Evolutionary conservation across 1,140 invertebrate species (phyloP).

Genomic region (Papilio polyxenes): DNA sequence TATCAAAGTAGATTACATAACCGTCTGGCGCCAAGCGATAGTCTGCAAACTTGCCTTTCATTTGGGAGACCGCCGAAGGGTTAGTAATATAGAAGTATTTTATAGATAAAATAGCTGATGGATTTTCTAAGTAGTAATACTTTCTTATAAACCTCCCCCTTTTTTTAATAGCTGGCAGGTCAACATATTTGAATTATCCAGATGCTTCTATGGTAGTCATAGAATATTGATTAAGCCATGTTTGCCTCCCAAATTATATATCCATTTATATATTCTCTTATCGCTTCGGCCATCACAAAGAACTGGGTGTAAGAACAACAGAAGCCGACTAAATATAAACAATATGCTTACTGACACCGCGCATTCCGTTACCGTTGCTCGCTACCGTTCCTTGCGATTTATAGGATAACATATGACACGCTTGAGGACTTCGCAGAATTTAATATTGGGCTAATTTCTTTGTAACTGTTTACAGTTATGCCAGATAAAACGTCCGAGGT

Average conservation of each 20-base stretch:
- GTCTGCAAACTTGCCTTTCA: conserved; percentile 39
- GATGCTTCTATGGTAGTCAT: too few species aligned
- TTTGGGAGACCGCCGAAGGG: not conserved
- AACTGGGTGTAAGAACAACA: conserved; percentile 49
- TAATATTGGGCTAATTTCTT: conserved; percentile 39
- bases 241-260: too few species aligned
- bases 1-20: conserved; percentile 21
- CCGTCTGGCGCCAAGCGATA: not conserved
- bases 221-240: too few species aligned
- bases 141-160: not conserved
- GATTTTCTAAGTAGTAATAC: not conserved
- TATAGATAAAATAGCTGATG: not conserved
- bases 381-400: conserved; percentile 64
- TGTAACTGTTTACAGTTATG: conserved; percentile 21
- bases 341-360: conserved; percentile 54
- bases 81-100: not conserved
- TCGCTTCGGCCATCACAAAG: conserved; percentile 33
- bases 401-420: conserved; percentile 47
- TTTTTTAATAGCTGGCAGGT: not conserved
- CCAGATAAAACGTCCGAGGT: not conserved
- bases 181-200: too few species aligned
- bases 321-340: conserved; percentile 68
- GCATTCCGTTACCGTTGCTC: conserved; percentile 55
- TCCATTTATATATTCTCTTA: not conserved
- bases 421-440: conserved; percentile 49